Percentiles rank a stretch among this genome's conserved stretches.
Conservation (phyloP, 2,888 invertebrate genomes). For the Eupithecia dodoneata region DNA sequence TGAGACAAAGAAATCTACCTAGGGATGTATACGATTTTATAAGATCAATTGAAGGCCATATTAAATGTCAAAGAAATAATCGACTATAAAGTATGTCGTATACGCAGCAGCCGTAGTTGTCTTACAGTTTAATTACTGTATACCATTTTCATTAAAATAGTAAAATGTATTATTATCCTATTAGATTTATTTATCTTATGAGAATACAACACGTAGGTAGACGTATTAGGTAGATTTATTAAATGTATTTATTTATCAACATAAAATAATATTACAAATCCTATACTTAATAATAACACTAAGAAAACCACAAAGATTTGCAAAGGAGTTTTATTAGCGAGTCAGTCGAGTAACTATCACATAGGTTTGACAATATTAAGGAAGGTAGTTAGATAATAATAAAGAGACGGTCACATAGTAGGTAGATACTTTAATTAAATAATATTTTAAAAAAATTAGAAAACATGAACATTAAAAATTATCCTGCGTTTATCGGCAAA, state of each 20-base stretch:
- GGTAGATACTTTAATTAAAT: neutral
- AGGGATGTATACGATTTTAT: too few relatives aligned
- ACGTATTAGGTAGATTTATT: neutral
- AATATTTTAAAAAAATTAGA: neutral
- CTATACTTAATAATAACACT: too few relatives aligned
- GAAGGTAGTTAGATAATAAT: neutral
- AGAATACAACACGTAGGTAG: neutral
- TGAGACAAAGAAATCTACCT: too few relatives aligned
- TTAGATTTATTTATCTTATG: neutral
- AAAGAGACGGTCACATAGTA: neutral
- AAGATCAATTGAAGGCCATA: neutral
- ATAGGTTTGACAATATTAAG: neutral
- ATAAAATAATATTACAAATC: too few relatives aligned
- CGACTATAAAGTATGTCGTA: neutral
- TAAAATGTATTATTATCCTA: neutral
- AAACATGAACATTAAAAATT: neutral
- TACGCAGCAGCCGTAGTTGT: neutral
- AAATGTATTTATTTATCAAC: too few relatives aligned
- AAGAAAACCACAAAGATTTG: too few relatives aligned
- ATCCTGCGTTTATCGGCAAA: neutral
- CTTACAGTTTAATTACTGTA: neutral
- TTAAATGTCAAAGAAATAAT: neutral
- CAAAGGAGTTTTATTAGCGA: too few relatives aligned
- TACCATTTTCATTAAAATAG: neutral
- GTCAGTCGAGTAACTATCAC: neutral